These are phyloP conservation scores for Apamea epomidion DNA, from an alignment of 2,888 invertebrate genomes.

Conservation along the genomic window DNA sequence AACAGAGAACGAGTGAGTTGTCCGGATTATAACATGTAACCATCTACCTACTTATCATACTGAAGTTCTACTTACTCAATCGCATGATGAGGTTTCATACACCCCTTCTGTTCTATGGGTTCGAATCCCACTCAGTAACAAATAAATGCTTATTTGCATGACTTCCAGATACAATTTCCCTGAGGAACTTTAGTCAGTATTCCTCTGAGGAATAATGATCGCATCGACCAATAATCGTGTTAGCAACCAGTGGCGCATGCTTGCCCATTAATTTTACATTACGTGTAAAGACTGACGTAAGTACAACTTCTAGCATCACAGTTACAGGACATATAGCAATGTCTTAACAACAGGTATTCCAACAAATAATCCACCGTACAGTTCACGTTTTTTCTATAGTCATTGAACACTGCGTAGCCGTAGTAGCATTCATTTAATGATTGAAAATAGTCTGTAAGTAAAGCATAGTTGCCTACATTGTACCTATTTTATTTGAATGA, in stretches of 20 bases:
- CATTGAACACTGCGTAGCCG: constrained; percentile 48
- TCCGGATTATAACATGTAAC: constrained; percentile 12
- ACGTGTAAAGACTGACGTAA: constrained; percentile 33
- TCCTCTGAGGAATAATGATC: constrained; percentile 33
- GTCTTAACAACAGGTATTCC: constrained; percentile 34
- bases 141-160: constrained; percentile 44
- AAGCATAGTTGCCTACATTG: constrained; percentile 44
- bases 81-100: constrained; percentile 25
- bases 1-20: constrained; percentile 89
- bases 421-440: constrained; percentile 43
- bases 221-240: constrained; percentile 27
- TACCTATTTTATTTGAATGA: constrained; percentile 6
- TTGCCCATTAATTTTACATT: constrained; percentile 26
- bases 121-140: constrained; percentile 40
- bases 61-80: constrained; percentile 17
- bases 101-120: constrained; percentile 28
- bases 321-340: constrained; percentile 21
- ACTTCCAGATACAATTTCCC: constrained; percentile 47
- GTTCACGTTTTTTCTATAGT: constrained; percentile 32
- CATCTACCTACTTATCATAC: background rate
- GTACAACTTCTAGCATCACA: constrained; percentile 36
- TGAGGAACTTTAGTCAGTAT: constrained; percentile 31
- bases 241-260: constrained; percentile 35
- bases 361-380: constrained; percentile 23
- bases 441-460: constrained; percentile 20